Evolutionary conservation across 2,797 vertebrate genomes (phyloP), one percentile per base, ranked within the genome.

Genomic region (Malurus splendens): DNA sequence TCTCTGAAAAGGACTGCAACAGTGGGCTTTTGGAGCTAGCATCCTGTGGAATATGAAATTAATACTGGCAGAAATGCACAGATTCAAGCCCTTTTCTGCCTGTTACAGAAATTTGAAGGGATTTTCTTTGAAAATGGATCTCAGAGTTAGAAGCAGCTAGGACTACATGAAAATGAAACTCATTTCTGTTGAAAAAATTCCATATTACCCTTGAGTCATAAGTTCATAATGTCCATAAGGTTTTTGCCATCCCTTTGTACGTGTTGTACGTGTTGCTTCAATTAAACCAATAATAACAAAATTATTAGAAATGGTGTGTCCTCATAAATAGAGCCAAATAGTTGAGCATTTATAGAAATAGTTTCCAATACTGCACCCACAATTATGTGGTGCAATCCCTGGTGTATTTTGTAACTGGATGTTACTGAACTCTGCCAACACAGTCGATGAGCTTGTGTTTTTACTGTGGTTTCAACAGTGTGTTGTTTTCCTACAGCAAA

Each of bases 401-500:
- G 22, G 12, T 41, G 25, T 71, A 25, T 94, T 95, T 93, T 91
- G 89, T 80, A 96, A 93, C 39, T 87, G 50, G 8, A 80, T 89
- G 42, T 77, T 84, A 45, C 47, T 82, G 77, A 88, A 52, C 22
- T 39, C 30, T 66, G n/a, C 28, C 14, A 41, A 52, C 33, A 61
- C 23, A 86, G 81, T 41, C 59, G 77, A n/a, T 42, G 62, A 59
- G 23, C 10, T 73, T 80, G 41, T 68, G 32, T 86, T 94, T 90
- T 86, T 45, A 45, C 30, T 56, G 19, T 66, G 32, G 19, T 83
- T 90, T 78, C 41, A 55, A 65, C 39, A 79, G 38, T 70, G 44
- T 61, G 39, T 75, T 95, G 30, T 71, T 91, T 86, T 88, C 48
- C 68, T 57, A 22, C 56, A 66, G 45, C 39, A 56, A 50, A 90